Conservation (phyloP, 23 tunicate genomes). For the Styela clava region DNA sequence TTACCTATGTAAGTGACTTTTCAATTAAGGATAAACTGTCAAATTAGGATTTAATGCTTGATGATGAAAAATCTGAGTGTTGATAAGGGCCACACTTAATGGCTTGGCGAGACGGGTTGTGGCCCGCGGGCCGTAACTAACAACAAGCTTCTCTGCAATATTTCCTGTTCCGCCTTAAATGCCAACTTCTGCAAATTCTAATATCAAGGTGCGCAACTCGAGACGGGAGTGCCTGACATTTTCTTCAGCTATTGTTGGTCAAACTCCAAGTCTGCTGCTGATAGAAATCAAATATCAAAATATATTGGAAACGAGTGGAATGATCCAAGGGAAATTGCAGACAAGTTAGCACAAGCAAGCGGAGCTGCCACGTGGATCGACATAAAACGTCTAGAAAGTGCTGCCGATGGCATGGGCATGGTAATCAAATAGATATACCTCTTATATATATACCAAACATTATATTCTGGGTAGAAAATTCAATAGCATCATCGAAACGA, state of each 20-base stretch:
- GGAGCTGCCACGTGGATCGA: slow-evolving; percentile 63
- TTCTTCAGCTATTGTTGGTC: slow-evolving; percentile 97
- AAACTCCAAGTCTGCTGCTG: slow-evolving; percentile 59
- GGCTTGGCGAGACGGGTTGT: no score
- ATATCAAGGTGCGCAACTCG: slow-evolving; percentile 49
- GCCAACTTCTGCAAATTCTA: no score
- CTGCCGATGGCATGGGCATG: slow-evolving; percentile 86
- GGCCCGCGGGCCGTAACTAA: no score
- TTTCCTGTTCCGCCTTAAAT: no score
- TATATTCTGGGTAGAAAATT: no score
- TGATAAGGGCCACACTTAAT: no score
- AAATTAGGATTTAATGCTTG: no score
- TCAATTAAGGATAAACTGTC: no score
- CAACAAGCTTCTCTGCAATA: no score
- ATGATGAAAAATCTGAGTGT: no score
- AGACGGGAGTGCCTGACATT: slow-evolving; percentile 45
- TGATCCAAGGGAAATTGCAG: slow-evolving; percentile 64
- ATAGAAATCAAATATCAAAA: slow-evolving; percentile 41
- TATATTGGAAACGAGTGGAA: slow-evolving; percentile 44
- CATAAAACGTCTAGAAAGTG: slow-evolving; percentile 78
- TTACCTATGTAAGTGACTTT: no score
- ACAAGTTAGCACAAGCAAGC: slow-evolving; percentile 30
- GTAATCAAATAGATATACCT: slow-evolving; percentile 17
- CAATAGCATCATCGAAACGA: no score
- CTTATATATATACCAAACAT: not conserved